Evolutionary conservation across 2,888 invertebrate species (phyloP).

Genomic region (Rotaria magnacalcarata): DNA sequence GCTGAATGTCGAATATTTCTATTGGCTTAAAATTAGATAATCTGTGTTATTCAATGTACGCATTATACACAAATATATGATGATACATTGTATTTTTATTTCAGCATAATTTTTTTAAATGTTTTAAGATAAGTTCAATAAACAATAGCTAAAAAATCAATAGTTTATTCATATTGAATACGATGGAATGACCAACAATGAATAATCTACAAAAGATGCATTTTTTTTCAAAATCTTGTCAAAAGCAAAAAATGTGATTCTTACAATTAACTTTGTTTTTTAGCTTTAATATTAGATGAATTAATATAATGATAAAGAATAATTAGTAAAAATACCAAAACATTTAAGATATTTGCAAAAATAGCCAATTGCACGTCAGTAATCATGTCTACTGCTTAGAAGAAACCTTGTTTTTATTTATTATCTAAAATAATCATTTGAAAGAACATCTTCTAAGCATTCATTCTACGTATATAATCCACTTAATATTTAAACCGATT

Average conservation of each 20-base stretch:
- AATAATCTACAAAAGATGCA: neutral
- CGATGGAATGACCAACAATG: neutral
- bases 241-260: neutral
- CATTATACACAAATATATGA: too few relatives aligned
- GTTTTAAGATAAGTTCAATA: neutral
- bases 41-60: too few relatives aligned
- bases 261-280: conserved; percentile 12
- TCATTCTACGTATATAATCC: too few relatives aligned
- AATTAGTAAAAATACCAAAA: conserved; percentile 76
- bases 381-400: conserved; percentile 67
- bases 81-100: neutral
- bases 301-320: conserved; percentile 91
- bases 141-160: neutral
- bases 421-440: neutral
- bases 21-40: too few relatives aligned
- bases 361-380: conserved; percentile 90
- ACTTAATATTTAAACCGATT: too few relatives aligned
- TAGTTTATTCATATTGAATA: neutral
- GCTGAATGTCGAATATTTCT: too few relatives aligned
- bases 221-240: neutral
- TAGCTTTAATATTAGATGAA: conserved; percentile 64
- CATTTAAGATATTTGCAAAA: conserved; percentile 88
- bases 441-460: too few relatives aligned
- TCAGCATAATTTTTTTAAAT: neutral
- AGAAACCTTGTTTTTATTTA: neutral